Evolutionary conservation across 2,888 invertebrate genomes (phyloP), one percentile per base, ranked within the genome.

Genomic region (Yponomeuta sedellus): DNA sequence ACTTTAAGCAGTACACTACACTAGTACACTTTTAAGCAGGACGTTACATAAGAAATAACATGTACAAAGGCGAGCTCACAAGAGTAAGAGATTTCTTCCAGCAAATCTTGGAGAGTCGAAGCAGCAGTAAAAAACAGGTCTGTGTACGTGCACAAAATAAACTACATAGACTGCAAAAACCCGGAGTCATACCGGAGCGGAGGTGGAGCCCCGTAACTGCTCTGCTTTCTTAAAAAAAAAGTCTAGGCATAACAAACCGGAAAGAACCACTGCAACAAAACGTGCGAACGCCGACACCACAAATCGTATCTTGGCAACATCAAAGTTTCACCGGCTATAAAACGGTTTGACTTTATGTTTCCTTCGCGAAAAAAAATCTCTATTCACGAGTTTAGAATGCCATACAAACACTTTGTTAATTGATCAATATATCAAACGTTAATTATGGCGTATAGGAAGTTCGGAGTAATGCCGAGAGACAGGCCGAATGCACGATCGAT

Each of bases 371-470:
- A 52, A 52, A 52, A 52, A 52, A 12, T 52, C 59, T 25, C 59
- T n/a, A 59, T 59, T 25, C 59, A 25, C 59, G 59, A 52, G 16
- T 52, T 52, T 16, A 34, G 40, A 63, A 63, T 63, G 40, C 19
- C 63, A 11, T 63, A 44, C 40, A 63, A 63, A 63, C 63, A 63
- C 28, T 28, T 20, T 22, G 40, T 44, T 63, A 20, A 63, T 63
- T 63, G 63, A 40, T 44, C 44, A 22, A 63, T 63, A 63, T 20
- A 12, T 63, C 22, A 63, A n/a, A 40, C 34, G n/a, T n/a, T 63
- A 63, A 63, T 63, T 63, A 63, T 63, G 22, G 59, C 59, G 22
- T 59, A 22, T 19, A 20, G 59, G 59, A 59, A 22, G 59, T 59
- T 22, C 44, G 16, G 11, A 20, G 59, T 25, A 59, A 59, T 19